Conservation (phyloP, 2,888 invertebrate species). For the Resseliella maxima region DNA sequence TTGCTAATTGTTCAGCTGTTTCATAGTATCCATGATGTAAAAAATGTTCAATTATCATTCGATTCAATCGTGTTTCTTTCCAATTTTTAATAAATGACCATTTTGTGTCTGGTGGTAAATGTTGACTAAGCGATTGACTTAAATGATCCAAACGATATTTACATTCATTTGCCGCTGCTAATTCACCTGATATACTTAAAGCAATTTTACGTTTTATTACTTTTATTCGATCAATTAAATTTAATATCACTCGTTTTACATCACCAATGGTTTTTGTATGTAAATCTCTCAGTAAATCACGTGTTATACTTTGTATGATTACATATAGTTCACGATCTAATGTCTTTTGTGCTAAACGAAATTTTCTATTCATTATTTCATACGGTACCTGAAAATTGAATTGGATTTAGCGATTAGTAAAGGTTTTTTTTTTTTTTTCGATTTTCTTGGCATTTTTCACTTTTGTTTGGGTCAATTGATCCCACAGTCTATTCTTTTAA, state of each 20-base stretch:
- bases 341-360: slow-evolving; percentile 93
- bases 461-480: too few species aligned
- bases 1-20: slow-evolving; percentile 88
- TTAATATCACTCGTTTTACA: slow-evolving; percentile 83
- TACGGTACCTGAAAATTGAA: slow-evolving; percentile 86
- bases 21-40: slow-evolving; percentile 95
- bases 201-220: slow-evolving; percentile 94
- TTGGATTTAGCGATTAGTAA: not conserved
- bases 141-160: slow-evolving; percentile 93
- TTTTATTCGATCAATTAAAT: slow-evolving; percentile 89
- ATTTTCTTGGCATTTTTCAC: too few species aligned
- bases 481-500: too few species aligned
- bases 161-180: slow-evolving; percentile 90
- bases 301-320: slow-evolving; percentile 81
- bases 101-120: slow-evolving; percentile 62
- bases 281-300: slow-evolving; percentile 82
- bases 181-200: slow-evolving; percentile 91
- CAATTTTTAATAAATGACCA: slow-evolving; percentile 66
- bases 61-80: slow-evolving; percentile 79
- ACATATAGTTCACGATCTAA: slow-evolving; percentile 93
- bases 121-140: slow-evolving; percentile 65
- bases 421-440: too few species aligned
- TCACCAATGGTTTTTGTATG: slow-evolving; percentile 71
- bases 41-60: slow-evolving; percentile 97
- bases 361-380: slow-evolving; percentile 96